Evolutionary conservation across 1,140 invertebrate species (phyloP), one percentile per base, ranked within the genome.

Genomic region (Venturia canescens): DNA sequence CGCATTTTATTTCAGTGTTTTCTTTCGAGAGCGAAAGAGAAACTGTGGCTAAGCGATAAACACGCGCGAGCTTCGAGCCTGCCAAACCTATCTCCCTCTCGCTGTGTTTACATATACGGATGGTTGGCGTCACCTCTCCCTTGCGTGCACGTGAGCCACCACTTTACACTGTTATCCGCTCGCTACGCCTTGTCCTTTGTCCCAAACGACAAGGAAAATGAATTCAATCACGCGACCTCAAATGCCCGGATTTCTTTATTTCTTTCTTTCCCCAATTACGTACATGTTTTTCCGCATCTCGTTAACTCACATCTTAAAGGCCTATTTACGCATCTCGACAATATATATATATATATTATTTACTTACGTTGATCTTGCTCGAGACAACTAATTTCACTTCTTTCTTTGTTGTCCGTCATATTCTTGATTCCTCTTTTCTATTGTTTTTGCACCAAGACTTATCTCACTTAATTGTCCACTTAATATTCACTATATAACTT

Each of bases 281-380:
- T 7, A 44, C 38, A 44, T 44, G 15, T 44, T 44, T 7, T 44
- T 44, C 38, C 15, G n/a, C 38, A 44, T 44, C 6, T 57, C 53
- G n/a, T 16, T 57, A 57, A 57, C n/a, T 57, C 53, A n/a, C 53
- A 9, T 57, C 53, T 9, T n/a, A 57, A 16, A 57, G 53, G 53
- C 53, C 53, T 57, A 18, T 57, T 57, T n/a, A 57, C 53, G 18
- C 53, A 57, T 57, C 53, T 57, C 53, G n/a, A 57, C 3, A 16
- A 16, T 57, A 4, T 16, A 16, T 18, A 9, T 57, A 57, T n/a
- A n/a, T n/a, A n/a, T n/a, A n/a, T n/a, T 57, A 16, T 57, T 57
- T 57, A 57, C 53, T 57, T 57, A 57, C 53, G 53, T 57, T 57
- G 53, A 57, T 57, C 53, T n/a, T 57, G 53, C 11, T 57, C 53